These are phyloP conservation scores for Eilema sororculum DNA, from an alignment of 2,888 invertebrate genomes.

Conservation along the genomic window DNA sequence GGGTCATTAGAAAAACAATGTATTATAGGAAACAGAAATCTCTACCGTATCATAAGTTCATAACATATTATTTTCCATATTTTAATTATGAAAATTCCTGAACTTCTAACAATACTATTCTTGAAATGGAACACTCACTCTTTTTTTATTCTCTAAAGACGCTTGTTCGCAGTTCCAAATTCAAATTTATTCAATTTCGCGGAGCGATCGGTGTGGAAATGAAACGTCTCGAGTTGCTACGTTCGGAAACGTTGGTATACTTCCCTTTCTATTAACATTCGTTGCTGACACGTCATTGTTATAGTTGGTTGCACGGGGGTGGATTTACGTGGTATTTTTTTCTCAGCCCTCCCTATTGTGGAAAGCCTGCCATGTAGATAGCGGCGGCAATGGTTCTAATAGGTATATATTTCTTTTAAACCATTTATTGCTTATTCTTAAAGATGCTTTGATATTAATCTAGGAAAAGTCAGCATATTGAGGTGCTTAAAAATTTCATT, in stretches of 20 bases:
- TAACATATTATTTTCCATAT: not conserved
- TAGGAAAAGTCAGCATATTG: too few species aligned
- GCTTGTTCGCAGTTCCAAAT: slow-evolving; percentile 64
- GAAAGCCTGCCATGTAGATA: slow-evolving; percentile 31
- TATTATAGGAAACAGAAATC: not conserved
- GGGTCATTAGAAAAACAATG: not conserved
- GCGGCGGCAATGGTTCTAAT: slow-evolving; percentile 34
- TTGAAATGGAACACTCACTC: slow-evolving; percentile 32
- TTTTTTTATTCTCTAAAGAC: slow-evolving; percentile 43
- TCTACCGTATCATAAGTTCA: too few species aligned
- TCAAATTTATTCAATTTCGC: slow-evolving; percentile 84
- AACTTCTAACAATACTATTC: slow-evolving; percentile 26
- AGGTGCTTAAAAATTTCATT: too few species aligned
- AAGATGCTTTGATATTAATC: too few species aligned
- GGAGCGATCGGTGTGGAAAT: slow-evolving; percentile 76
- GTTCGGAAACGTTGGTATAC: slow-evolving; percentile 52
- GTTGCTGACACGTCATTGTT: slow-evolving; percentile 58
- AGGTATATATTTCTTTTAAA: not conserved
- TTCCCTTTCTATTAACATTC: slow-evolving; percentile 76
- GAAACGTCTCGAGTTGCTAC: slow-evolving; percentile 65
- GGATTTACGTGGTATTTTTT: slow-evolving; percentile 45
- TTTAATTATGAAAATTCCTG: not conserved
- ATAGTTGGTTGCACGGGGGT: slow-evolving; percentile 54
- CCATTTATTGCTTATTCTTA: not conserved
- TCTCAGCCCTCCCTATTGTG: slow-evolving; percentile 29